Percentiles rank a stretch among this genome's conserved stretches.
Evolutionary conservation across 2,113 vertebrate species (phyloP).

Genomic region (Charina bottae): DNA sequence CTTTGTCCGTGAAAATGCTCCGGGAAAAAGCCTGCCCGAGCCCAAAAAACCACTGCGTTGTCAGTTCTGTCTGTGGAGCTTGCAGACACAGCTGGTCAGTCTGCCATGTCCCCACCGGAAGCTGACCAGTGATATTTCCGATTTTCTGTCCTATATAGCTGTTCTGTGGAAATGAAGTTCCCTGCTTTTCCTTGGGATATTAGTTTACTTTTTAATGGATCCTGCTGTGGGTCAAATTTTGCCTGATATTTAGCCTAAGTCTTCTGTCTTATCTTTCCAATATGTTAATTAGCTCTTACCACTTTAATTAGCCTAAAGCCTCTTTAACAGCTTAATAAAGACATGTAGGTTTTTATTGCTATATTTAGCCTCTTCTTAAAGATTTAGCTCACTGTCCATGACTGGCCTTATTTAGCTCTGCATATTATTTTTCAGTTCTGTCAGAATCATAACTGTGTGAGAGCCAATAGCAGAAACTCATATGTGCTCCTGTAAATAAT

Average conservation of each 20-base stretch:
- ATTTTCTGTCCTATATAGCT: constrained; percentile 9
- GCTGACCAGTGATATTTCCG: constrained; percentile 26
- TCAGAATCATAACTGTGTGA: background rate
- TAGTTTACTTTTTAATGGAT: constrained; percentile 7
- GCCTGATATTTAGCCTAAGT: constrained; percentile 2
- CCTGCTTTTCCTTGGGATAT: background rate
- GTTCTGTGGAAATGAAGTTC: background rate
- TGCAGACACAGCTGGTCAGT: no score
- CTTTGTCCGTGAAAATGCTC: no score
- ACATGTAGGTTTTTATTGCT: background rate
- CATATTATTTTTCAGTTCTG: background rate
- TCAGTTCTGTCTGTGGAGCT: no score
- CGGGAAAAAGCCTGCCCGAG: no score
- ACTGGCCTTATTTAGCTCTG: background rate
- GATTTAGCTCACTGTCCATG: constrained; percentile 9
- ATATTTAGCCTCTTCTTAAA: constrained; percentile 8
- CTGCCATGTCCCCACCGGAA: no score
- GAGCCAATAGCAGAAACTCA: background rate
- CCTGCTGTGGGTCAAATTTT: background rate
- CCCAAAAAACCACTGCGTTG: no score
- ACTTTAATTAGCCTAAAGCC: constrained; percentile 17
- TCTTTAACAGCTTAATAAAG: constrained; percentile 21
- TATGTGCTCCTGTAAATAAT: background rate
- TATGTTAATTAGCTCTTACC: background rate
- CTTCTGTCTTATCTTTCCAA: constrained; percentile 19